These are phyloP conservation scores for Ormyrus labotus DNA, from an alignment of 2,888 invertebrate genomes.

Conservation along the genomic window DNA sequence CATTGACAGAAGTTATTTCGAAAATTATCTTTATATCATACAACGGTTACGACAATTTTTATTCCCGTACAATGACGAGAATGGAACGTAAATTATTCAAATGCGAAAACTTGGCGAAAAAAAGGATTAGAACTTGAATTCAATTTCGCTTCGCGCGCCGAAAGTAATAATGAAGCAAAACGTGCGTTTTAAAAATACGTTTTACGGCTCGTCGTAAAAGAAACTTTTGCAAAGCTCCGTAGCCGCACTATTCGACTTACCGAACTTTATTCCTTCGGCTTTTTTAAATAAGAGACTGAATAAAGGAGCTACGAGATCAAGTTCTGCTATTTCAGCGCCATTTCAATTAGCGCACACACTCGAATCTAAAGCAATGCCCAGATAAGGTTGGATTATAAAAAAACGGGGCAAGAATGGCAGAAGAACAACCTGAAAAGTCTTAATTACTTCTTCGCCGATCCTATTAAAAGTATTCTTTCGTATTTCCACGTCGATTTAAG, in stretches of 20 bases:
- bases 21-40: no score
- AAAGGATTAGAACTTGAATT: not conserved
- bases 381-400: conserved; percentile 4
- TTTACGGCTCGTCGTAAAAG: conserved; percentile 6
- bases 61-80: not conserved
- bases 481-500: conserved; percentile 40
- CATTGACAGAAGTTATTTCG: no score
- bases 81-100: conserved; percentile 17
- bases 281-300: conserved; percentile 11
- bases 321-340: not conserved
- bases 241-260: not conserved
- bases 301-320: not conserved
- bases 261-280: not conserved
- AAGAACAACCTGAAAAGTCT: conserved; percentile 35
- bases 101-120: conserved; percentile 9
- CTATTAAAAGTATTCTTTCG: conserved; percentile 47
- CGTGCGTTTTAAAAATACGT: conserved; percentile 18
- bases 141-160: conserved; percentile 3
- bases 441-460: conserved; percentile 51
- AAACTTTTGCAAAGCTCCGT: conserved; percentile 14
- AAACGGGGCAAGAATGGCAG: not conserved
- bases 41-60: no score
- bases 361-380: conserved; percentile 1
- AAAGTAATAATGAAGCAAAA: conserved; percentile 14
- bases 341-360: conserved; percentile 32